These are phyloP conservation scores for Dryoscopus gambensis DNA, from an alignment of 2,113 vertebrate genomes.

Conservation along the genomic window DNA sequence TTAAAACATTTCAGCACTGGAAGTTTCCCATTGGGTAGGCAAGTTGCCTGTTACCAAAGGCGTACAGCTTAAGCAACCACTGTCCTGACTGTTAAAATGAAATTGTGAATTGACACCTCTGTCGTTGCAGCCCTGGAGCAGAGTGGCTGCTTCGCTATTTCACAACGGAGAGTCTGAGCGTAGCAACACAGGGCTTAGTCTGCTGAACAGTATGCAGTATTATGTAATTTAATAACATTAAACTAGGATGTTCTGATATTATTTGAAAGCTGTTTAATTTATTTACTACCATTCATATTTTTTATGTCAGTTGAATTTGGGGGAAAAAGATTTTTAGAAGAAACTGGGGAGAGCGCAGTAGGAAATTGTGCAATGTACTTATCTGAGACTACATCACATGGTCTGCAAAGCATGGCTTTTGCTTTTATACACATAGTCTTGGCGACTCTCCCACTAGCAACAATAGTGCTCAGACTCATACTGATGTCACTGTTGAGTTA, in stretches of 20 bases:
- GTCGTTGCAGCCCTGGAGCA: neutral
- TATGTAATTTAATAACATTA: constrained; percentile 24
- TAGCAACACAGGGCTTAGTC: neutral
- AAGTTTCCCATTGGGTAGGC: neutral
- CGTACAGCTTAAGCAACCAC: neutral
- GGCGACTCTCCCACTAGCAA: constrained; percentile 55
- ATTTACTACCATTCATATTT: constrained; percentile 5
- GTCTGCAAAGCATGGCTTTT: neutral
- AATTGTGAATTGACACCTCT: constrained; percentile 4
- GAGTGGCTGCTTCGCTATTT: neutral
- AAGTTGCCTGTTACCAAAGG: neutral
- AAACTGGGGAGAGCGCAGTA: neutral
- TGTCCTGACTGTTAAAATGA: neutral
- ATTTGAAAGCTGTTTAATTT: constrained; percentile 8
- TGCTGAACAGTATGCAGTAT: neutral
- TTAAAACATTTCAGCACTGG: neutral
- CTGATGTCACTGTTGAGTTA: constrained; percentile 69
- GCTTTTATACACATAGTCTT: constrained; percentile 45
- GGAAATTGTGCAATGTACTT: constrained; percentile 36
- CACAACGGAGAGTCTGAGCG: neutral
- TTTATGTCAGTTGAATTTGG: neutral
- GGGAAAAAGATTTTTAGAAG: neutral
- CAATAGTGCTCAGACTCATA: constrained; percentile 59
- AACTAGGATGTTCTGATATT: constrained; percentile 3
- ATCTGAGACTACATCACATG: constrained; percentile 5